Conservation (phyloP, 2,888 invertebrate species). For the Carabus problematicus region DNA sequence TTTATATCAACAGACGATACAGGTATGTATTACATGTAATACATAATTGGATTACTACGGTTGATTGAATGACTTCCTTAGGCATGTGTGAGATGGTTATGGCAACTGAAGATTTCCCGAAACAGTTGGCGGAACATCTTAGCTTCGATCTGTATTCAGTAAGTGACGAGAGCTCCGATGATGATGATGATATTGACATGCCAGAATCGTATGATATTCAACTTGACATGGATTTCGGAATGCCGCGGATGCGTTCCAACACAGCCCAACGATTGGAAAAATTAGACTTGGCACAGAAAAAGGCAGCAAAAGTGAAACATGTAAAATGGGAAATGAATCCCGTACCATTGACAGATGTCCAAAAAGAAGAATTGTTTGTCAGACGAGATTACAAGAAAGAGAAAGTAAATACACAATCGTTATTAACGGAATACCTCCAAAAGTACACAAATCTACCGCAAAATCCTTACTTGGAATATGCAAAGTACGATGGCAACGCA, state of each 20-base stretch:
- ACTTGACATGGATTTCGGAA: conserved; percentile 66
- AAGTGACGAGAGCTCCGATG: conserved; percentile 78
- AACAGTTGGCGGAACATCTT: conserved; percentile 63
- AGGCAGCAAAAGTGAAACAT: conserved; percentile 77
- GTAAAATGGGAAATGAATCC: conserved; percentile 74
- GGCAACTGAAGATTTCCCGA: conserved; percentile 82
- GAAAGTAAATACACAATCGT: conserved; percentile 61
- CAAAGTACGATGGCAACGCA: conserved; percentile 89
- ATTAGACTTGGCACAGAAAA: conserved; percentile 84
- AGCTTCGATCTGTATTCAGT: conserved; percentile 76
- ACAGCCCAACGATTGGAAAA: conserved; percentile 89
- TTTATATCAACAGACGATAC: conserved; percentile 96
- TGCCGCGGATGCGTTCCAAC: conserved; percentile 79
- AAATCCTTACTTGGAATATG: conserved; percentile 89
- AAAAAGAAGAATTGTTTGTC: conserved; percentile 67
- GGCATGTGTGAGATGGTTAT: conserved; percentile 93
- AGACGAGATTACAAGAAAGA: conserved; percentile 59
- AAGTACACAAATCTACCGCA: conserved; percentile 78
- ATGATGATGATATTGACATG: conserved; percentile 73
- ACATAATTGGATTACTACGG: conserved; percentile 27
- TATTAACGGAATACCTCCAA: conserved; percentile 77
- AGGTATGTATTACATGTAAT: conserved; percentile 50
- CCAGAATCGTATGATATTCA: conserved; percentile 82
- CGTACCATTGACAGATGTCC: conserved; percentile 63
- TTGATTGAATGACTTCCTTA: conserved; percentile 45